Conservation (phyloP, 2,888 invertebrate species). For the Diadromus collaris region DNA sequence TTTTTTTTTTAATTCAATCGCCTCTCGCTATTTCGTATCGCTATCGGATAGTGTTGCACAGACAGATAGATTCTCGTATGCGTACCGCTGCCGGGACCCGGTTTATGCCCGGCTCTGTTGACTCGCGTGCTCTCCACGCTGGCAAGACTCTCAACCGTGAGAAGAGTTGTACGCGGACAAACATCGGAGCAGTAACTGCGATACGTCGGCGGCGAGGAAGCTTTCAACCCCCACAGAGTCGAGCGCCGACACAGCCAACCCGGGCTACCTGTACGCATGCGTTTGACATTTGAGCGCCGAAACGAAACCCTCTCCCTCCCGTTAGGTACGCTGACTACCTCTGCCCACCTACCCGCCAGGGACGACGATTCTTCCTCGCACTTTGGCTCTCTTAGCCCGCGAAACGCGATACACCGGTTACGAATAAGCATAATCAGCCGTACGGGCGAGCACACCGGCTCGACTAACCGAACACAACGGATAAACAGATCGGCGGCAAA, state of each 20-base stretch:
- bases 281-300: constrained; percentile 63
- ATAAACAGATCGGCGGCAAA: constrained; percentile 5
- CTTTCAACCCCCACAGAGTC: constrained; percentile 60
- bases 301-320: constrained; percentile 47
- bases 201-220: constrained; percentile 69
- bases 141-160: constrained; percentile 52
- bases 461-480: background rate
- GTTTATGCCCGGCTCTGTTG: constrained; percentile 31
- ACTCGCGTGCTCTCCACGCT: constrained; percentile 58
- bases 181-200: constrained; percentile 79
- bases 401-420: background rate
- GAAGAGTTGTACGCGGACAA: constrained; percentile 75
- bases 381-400: constrained; percentile 22
- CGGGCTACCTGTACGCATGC: constrained; percentile 60
- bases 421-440: background rate
- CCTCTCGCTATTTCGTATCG: constrained; percentile 2
- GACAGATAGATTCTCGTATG: background rate
- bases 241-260: constrained; percentile 44
- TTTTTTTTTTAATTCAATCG: background rate
- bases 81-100: constrained; percentile 7
- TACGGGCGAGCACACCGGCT: background rate
- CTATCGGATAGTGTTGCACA: background rate
- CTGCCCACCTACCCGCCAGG: constrained; percentile 25
- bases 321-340: background rate
- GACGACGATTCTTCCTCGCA: constrained; percentile 1